These are phyloP conservation scores for Potorous gilbertii DNA, from an alignment of 2,797 vertebrate species.

Conservation along the genomic window DNA sequence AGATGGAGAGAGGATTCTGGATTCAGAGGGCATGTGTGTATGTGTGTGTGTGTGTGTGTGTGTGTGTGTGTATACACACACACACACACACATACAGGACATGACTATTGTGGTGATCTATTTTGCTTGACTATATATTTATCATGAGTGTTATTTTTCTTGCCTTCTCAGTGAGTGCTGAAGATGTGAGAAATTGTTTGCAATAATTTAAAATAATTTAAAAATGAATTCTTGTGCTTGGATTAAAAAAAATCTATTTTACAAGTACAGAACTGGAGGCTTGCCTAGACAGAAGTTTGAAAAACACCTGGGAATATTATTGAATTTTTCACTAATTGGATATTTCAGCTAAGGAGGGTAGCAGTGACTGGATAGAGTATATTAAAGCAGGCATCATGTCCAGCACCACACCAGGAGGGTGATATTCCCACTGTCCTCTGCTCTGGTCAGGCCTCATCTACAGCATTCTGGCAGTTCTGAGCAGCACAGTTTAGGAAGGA, in stretches of 20 bases:
- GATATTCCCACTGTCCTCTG: not conserved
- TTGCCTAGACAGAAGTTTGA: not conserved
- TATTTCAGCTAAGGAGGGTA: not conserved
- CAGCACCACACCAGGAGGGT: not conserved
- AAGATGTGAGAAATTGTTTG: not conserved
- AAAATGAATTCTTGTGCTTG: too few species aligned
- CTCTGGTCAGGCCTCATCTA: not conserved
- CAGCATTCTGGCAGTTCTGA: not conserved
- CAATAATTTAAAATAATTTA: not conserved
- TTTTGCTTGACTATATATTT: not conserved
- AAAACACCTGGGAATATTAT: not conserved
- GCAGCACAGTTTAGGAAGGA: not conserved
- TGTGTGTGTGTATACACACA: too few species aligned
- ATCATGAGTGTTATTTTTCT: not conserved
- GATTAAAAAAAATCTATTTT: not conserved
- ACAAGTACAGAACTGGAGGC: not conserved
- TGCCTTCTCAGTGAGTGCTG: not conserved
- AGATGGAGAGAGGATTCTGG: not conserved
- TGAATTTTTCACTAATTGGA: not conserved
- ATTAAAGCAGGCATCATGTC: not conserved
- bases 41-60: not conserved
- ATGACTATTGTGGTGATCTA: not conserved
- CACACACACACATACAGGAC: not conserved
- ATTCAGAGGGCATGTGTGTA: not conserved
- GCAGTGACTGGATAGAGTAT: not conserved